These are phyloP conservation scores for Pedicia rivosa DNA, from an alignment of 2,888 invertebrate genomes.

Conservation along the genomic window DNA sequence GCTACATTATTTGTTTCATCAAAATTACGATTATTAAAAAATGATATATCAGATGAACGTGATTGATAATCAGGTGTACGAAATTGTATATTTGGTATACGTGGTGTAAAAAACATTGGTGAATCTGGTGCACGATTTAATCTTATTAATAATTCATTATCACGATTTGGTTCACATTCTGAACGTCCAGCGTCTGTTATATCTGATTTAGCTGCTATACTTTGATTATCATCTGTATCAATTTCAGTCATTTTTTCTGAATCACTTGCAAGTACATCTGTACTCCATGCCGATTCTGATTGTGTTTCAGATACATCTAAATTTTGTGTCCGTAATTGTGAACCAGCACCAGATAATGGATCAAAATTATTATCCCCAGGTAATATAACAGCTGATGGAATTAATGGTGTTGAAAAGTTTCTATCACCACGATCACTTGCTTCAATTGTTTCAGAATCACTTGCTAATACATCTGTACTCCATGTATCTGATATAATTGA, in stretches of 20 bases:
- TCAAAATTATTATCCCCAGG: slow-evolving; percentile 31
- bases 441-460: slow-evolving; percentile 88
- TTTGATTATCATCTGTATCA: slow-evolving; percentile 46
- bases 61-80: slow-evolving; percentile 14
- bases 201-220: slow-evolving; percentile 58
- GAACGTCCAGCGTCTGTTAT: slow-evolving; percentile 43
- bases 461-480: slow-evolving; percentile 96
- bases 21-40: too few relatives aligned
- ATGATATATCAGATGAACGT: too few relatives aligned
- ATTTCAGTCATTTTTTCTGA: slow-evolving; percentile 81
- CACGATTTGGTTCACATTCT: slow-evolving; percentile 17
- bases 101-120: slow-evolving; percentile 16
- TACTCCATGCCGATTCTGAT: slow-evolving; percentile 94
- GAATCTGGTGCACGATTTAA: slow-evolving; percentile 16
- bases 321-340: slow-evolving; percentile 25
- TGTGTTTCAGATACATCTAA: slow-evolving; percentile 81
- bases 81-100: slow-evolving; percentile 13
- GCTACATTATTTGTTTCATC: too few relatives aligned
- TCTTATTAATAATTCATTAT: slow-evolving; percentile 11
- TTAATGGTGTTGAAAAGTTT: slow-evolving; percentile 31
- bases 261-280: slow-evolving; percentile 87
- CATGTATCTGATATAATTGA: slow-evolving; percentile 96
- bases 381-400: slow-evolving; percentile 30
- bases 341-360: slow-evolving; percentile 19
- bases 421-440: slow-evolving; percentile 47